phyloP scores from a whole-genome alignment of 2,797 vertebrate species.

The Picus viridis region DNA sequence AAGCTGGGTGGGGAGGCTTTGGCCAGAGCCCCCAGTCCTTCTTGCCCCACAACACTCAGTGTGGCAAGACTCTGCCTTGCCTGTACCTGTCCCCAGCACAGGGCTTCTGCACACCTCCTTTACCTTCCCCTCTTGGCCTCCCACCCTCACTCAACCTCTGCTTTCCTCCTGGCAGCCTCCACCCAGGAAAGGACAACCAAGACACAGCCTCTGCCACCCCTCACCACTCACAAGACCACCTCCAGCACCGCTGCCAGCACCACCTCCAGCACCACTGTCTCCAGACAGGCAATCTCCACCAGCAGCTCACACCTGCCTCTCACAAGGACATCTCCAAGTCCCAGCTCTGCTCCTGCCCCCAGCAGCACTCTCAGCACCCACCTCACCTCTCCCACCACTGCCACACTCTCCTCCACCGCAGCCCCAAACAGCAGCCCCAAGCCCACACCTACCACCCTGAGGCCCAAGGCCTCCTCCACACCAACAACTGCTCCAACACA shows the following conservation, averaged over 20 bases:
- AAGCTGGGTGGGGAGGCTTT: too few relatives aligned
- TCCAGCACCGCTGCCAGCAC: not conserved
- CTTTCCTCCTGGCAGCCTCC: not conserved
- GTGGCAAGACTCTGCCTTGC: too few relatives aligned
- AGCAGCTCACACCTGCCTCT: not conserved
- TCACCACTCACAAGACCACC: not conserved
- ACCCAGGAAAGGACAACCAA: not conserved
- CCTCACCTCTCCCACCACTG: not conserved
- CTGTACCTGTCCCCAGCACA: too few relatives aligned
- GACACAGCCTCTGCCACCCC: not conserved
- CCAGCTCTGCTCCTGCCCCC: not conserved
- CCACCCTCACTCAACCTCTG: not conserved
- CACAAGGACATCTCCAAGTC: not conserved
- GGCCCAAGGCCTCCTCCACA: too few relatives aligned
- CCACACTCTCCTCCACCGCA: not conserved
- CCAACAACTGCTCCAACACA: too few relatives aligned
- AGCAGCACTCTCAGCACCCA: not conserved
- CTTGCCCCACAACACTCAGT: too few relatives aligned
- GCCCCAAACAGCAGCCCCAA: too few relatives aligned
- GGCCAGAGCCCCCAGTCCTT: too few relatives aligned
- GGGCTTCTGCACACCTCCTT: not conserved
- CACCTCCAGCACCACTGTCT: not conserved
- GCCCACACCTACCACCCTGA: too few relatives aligned
- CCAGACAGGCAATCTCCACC: not conserved
- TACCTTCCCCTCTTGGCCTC: accelerated